A percentile compares a stretch with the other conserved stretches of the same genome.
Evolutionary conservation across 2,113 vertebrate species (phyloP).

Genomic region (Protobothrops flavoviridis): DNA sequence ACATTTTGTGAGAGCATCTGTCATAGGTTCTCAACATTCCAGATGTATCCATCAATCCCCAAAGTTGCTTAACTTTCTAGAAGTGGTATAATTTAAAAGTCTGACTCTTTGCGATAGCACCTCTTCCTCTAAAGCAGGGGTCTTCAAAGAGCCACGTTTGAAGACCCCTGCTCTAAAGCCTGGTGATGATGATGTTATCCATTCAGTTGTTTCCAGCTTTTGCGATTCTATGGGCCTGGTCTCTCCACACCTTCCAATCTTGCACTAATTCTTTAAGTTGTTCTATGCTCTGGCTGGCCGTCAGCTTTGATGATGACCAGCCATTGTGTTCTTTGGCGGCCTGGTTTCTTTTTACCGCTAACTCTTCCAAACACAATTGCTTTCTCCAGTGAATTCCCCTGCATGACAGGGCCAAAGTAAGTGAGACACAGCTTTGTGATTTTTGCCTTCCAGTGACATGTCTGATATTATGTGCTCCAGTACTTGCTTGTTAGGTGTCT

Average conservation of each 20-base stretch:
- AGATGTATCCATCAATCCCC: background rate
- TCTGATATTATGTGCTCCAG: background rate
- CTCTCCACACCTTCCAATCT: background rate
- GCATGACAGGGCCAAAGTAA: background rate
- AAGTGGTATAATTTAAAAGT: background rate
- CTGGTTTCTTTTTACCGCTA: too few species aligned
- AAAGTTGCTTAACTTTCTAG: background rate
- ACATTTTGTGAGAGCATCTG: background rate
- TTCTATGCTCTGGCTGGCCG: background rate
- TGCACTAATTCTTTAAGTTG: background rate
- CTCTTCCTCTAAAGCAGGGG: background rate
- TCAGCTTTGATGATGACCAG: background rate
- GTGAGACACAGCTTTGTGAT: background rate
- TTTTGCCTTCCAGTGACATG: background rate
- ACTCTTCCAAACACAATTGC: too few species aligned
- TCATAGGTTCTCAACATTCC: background rate
- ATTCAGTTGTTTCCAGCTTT: background rate
- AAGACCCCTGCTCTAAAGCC: too few species aligned
- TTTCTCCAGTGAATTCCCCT: background rate
- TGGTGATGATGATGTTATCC: background rate
- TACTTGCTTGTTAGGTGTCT: background rate
- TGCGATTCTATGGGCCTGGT: background rate
- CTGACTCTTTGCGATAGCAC: background rate
- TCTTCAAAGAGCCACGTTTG: too few species aligned
- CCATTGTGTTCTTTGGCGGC: background rate